phyloP scores from a whole-genome alignment of 1,140 invertebrate species.

The Drosophila ananassae region DNA sequence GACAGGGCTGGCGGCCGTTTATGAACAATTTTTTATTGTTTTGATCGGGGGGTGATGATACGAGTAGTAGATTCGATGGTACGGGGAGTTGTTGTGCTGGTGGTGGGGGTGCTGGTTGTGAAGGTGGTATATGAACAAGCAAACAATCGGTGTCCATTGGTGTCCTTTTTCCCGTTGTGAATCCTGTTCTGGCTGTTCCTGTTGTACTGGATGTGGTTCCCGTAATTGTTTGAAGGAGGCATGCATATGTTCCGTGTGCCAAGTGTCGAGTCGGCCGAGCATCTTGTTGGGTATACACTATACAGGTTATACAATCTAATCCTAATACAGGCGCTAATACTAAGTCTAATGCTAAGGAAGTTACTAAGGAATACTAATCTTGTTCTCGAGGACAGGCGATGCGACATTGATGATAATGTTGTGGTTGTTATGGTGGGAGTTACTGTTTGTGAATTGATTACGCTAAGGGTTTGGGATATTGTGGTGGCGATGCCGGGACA shows the following conservation, averaged over 20 bases:
- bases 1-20: constrained; percentile 30
- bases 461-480: neutral
- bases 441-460: neutral
- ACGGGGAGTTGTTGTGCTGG: neutral
- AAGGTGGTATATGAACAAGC: neutral
- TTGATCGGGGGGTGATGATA: constrained; percentile 1
- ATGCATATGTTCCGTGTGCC: constrained; percentile 16
- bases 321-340: constrained; percentile 1
- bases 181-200: constrained; percentile 10
- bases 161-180: neutral
- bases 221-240: constrained; percentile 18
- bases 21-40: constrained; percentile 59
- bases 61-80: neutral
- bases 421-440: neutral
- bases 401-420: constrained; percentile 2
- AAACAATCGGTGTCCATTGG: constrained; percentile 1
- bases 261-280: constrained; percentile 4
- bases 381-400: neutral
- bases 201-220: constrained; percentile 2
- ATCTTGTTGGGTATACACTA: constrained; percentile 3
- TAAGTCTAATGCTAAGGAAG: neutral
- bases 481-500: constrained; percentile 14
- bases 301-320: neutral
- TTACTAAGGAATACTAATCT: constrained; percentile 6
- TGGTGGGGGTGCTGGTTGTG: neutral